A percentile compares a stretch with the other conserved stretches of the same genome.
These are phyloP conservation scores for Meteorus colon DNA, from an alignment of 2,888 invertebrate species.

Conservation along the genomic window DNA sequence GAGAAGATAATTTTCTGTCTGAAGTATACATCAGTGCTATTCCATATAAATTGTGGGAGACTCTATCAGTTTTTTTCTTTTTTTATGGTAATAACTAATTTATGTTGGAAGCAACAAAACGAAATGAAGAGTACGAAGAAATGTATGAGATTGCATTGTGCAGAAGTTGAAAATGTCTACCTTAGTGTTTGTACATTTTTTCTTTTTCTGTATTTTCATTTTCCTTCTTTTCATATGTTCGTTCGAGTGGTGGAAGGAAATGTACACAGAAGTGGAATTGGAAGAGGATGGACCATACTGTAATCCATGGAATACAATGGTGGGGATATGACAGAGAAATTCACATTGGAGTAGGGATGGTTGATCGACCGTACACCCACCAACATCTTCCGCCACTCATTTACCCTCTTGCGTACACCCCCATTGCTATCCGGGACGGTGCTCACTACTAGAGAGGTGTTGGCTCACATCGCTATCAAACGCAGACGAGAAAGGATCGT, in stretches of 20 bases:
- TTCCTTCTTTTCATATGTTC: too few relatives aligned
- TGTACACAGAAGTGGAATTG: too few relatives aligned
- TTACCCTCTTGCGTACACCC: constrained; percentile 44
- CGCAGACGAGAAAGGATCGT: constrained; percentile 15
- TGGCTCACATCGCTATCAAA: constrained; percentile 36
- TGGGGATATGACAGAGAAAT: constrained; percentile 32
- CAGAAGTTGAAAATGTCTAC: constrained; percentile 15
- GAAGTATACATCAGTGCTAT: not conserved
- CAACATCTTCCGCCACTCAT: constrained; percentile 47
- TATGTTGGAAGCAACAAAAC: too few relatives aligned
- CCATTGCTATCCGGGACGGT: constrained; percentile 56
- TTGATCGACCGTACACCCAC: constrained; percentile 57
- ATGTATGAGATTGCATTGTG: not conserved
- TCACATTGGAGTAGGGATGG: constrained; percentile 54
- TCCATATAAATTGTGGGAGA: not conserved
- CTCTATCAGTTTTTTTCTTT: not conserved
- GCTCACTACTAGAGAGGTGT: constrained; percentile 49
- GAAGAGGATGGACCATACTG: not conserved
- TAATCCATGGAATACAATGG: constrained; percentile 27
- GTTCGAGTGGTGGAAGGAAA: too few relatives aligned
- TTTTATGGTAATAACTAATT: not conserved
- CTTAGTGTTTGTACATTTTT: not conserved
- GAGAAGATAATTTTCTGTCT: not conserved
- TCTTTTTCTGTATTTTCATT: too few relatives aligned
- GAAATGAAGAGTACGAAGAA: too few relatives aligned